A percentile compares a stretch with the other conserved stretches of the same genome.
These are phyloP conservation scores for Saccostrea glomerata DNA, from an alignment of 1,140 invertebrate species.

Conservation along the genomic window DNA sequence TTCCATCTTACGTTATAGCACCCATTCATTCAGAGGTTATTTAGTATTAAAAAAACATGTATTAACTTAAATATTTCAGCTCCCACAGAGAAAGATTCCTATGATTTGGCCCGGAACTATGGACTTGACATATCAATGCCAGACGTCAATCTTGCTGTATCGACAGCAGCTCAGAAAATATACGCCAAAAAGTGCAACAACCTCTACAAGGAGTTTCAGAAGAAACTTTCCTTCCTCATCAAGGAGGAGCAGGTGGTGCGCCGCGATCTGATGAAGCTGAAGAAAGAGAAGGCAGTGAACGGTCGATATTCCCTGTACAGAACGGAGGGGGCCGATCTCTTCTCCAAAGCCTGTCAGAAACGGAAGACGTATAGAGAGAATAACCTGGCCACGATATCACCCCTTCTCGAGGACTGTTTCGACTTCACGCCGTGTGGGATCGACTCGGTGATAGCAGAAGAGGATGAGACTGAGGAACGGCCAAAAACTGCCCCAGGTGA, in stretches of 20 bases:
- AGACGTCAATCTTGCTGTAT: slow-evolving; percentile 46
- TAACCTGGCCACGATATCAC: slow-evolving; percentile 41
- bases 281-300: slow-evolving; percentile 49
- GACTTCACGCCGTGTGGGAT: slow-evolving; percentile 52
- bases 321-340: slow-evolving; percentile 48
- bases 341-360: slow-evolving; percentile 48
- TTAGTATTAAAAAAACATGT: no score
- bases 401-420: slow-evolving; percentile 45
- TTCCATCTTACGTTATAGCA: no score
- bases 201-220: slow-evolving; percentile 54
- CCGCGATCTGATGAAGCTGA: slow-evolving; percentile 38
- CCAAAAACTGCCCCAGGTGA: slow-evolving; percentile 46
- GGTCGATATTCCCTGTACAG: slow-evolving; percentile 52
- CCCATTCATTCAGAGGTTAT: no score
- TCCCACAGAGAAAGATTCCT: slow-evolving; percentile 33
- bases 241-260: slow-evolving; percentile 50
- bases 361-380: slow-evolving; percentile 50
- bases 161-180: slow-evolving; percentile 31
- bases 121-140: slow-evolving; percentile 55
- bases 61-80: slow-evolving; percentile 6
- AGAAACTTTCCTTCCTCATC: slow-evolving; percentile 45
- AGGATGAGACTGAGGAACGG: slow-evolving; percentile 37
- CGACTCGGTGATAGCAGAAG: slow-evolving; percentile 52
- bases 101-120: slow-evolving; percentile 52
- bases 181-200: slow-evolving; percentile 44